Percentiles rank a stretch among this genome's conserved stretches.
phyloP scores from a whole-genome alignment of 30 jellyfish, hydroid and myxozoan genomes.

The Chrysaora quinquecirrha region DNA sequence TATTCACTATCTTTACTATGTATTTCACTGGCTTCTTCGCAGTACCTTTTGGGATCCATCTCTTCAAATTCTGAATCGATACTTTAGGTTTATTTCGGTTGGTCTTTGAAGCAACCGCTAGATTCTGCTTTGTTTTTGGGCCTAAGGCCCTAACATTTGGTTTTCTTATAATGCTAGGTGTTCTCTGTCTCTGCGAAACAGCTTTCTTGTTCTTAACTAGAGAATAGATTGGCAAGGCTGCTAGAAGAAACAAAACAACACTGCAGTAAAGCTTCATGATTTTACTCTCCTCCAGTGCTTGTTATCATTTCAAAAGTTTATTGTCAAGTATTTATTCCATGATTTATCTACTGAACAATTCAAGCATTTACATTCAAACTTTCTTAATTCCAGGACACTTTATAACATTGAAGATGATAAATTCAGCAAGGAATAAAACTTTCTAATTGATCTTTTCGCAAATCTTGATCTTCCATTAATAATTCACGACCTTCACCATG shows the following conservation, averaged over 20 bases:
- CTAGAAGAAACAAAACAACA: neutral
- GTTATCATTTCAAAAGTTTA: too few relatives aligned
- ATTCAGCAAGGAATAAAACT: neutral
- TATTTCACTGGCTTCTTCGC: constrained; percentile 40
- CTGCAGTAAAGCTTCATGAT: neutral
- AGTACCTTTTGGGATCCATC: constrained; percentile 52
- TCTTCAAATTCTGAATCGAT: constrained; percentile 28
- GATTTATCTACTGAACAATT: neutral
- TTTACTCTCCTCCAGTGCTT: too few relatives aligned
- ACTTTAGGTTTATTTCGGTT: neutral
- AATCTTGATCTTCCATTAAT: constrained; percentile 37
- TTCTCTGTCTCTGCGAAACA: neutral
- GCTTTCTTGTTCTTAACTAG: neutral
- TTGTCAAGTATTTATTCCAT: neutral
- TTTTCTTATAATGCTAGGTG: neutral
- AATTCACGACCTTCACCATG: constrained; percentile 30
- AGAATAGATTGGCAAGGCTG: neutral
- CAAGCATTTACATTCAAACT: neutral
- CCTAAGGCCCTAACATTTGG: neutral
- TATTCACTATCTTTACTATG: constrained; percentile 38
- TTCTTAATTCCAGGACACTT: neutral
- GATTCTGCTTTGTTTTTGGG: constrained; percentile 32
- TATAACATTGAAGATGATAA: neutral
- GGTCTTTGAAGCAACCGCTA: neutral
- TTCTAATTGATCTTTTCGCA: constrained; percentile 31